Evolutionary conservation across 2,113 vertebrate species (phyloP), one percentile per base, ranked within the genome.

Genomic region (Rhinichthys klamathensis): DNA sequence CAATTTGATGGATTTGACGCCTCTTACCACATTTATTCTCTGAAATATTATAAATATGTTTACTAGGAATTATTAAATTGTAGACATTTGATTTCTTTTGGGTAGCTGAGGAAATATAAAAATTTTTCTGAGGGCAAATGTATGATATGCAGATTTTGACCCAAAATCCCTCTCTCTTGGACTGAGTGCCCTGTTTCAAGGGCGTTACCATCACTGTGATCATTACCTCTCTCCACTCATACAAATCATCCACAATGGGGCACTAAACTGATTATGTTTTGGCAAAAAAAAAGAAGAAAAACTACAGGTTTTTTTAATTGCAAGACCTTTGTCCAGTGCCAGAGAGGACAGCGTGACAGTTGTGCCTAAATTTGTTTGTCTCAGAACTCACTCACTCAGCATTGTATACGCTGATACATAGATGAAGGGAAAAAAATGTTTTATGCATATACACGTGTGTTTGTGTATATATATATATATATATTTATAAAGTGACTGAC

Each of bases 201-300:
- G 95, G 90, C 84, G 86, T 88, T 89, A 93, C 95, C 95, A 95
- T 96, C 96, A 97, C 98, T 98, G 97, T 98, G 97, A 98, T 95
- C 93, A 94, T 92, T 41, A 94, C 92, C 93, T 93, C 92, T 89
- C 79, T 77, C 78, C 84, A 67, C 51, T 13, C 76, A 82, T 76
- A 65, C 30, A 67, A 82, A 81, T 69, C 76, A 80, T 51, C 23
- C 61, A 80, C 32, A 86, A 75, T 44, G 61, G 38, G 81, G 61
- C 69, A 84, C 80, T 80, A 82, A 84, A 85, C 16, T 13, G 18
- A 83, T 78, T 80, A 83, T 77, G 54, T 60, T 82, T 85, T 16
- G 81, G 51, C 16, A 79, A 87, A 77, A 69, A 23, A n/a, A 4
- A 15, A 16, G 16, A 16, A 38, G 7, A 51, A 51, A 51, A 16